Percentiles rank a stretch among this genome's conserved stretches.
These are phyloP conservation scores for Lepus timidus DNA, from an alignment of 2,113 vertebrate species.

Conservation along the genomic window DNA sequence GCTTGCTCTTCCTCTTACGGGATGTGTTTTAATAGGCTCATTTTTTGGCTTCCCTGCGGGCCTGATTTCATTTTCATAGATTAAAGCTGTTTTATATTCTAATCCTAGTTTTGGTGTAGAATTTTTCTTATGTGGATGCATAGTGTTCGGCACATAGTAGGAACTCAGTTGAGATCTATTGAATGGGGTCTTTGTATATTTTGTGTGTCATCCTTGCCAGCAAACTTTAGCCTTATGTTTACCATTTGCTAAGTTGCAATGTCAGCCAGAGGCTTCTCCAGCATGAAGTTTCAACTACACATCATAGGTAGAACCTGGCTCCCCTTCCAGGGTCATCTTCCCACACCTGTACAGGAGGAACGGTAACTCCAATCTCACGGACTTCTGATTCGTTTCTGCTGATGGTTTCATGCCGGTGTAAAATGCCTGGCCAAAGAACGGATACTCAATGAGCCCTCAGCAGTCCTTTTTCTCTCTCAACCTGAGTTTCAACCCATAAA, in stretches of 20 bases:
- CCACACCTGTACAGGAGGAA: not conserved
- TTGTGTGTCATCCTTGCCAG: not conserved
- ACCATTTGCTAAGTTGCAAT: not conserved
- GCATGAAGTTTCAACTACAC: not conserved
- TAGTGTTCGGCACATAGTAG: conserved; percentile 65
- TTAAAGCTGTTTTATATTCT: conserved; percentile 77
- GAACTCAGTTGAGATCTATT: conserved; percentile 11
- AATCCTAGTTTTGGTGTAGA: conserved; percentile 67
- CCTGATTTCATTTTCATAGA: conserved; percentile 82
- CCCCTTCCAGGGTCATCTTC: not conserved
- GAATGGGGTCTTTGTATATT: not conserved
- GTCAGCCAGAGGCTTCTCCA: not conserved
- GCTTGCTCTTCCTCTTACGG: conserved; percentile 67
- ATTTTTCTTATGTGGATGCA: conserved; percentile 59
- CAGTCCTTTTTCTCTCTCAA: not conserved
- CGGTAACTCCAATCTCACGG: not conserved
- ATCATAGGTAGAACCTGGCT: not conserved
- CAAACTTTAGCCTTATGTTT: not conserved
- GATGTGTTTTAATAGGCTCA: conserved; percentile 77
- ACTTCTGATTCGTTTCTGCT: not conserved
- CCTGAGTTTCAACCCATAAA: not conserved
- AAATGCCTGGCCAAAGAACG: not conserved
- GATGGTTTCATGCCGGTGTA: too few relatives aligned
- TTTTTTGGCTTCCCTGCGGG: conserved; percentile 76
- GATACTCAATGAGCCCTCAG: not conserved